Evolutionary conservation across 2,797 vertebrate genomes (phyloP), one percentile per base, ranked within the genome.

Genomic region (Galaxias olidus): DNA sequence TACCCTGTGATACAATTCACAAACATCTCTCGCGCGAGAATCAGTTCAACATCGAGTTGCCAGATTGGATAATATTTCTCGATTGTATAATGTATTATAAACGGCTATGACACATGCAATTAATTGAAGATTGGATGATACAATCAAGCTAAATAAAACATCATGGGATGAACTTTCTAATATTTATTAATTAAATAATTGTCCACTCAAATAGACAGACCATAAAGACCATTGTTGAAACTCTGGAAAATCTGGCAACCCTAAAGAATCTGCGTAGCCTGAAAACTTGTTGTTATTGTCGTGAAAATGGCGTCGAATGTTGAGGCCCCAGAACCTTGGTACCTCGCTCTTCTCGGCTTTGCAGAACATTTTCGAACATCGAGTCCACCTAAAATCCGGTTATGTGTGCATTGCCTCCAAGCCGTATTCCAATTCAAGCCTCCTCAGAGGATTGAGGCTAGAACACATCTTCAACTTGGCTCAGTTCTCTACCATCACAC

Each of bases 401-500:
- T 98, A 1, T 99, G 97, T 53, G 97, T 98, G 42, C 97, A 99
- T 84, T 99, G 97, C 86, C 88, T 99, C 52, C 96, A 98, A 86
- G 97, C 97, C 50, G 96, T 99, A 75, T 97, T 99, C 87, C 97
- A 96, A 82, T 97, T 98, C 80, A 97, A 98, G 84, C 96, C 97
- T 6, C 94, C 96, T 14, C 95, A 96, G 70, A 93, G 96, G 72
- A 95, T 98, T 70, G 97, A 99, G 89, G 97, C 97, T 85, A 93
- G 97, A 51, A 98, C 96, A 30, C 97, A 98, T 74, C 94, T 98
- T 65, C 97, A 98, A 83, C 92, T 99, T 20, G 97, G 97, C 85
- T 98, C 96, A n/a, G 96, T 99, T 69, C 94, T 99, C 64, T 99
- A 98, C 80, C 96, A 98, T 83, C 97, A 98, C 91, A 98, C 97